A percentile compares a stretch with the other conserved stretches of the same genome.
phyloP scores from a whole-genome alignment of 2,797 vertebrate species.

The Cheirogaleus major region DNA sequence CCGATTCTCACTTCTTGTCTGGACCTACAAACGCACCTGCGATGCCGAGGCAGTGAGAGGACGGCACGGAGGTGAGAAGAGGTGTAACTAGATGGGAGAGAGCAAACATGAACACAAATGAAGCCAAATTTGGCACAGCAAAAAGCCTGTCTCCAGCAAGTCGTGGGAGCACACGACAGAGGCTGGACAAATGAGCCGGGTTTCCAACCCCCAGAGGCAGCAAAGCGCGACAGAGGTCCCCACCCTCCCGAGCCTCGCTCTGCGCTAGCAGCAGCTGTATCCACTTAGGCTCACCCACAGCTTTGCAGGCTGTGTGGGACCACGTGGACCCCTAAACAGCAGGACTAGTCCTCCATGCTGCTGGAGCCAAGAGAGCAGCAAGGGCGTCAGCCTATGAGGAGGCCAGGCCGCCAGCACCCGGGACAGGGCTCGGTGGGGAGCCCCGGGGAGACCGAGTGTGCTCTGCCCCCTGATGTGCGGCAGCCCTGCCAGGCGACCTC shows the following conservation, averaged over 20 bases:
- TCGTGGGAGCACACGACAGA: accelerated
- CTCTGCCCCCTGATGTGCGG: background rate
- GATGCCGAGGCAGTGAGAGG: too few species aligned
- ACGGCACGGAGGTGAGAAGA: accelerated
- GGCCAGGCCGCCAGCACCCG: accelerated
- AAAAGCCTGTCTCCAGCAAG: accelerated
- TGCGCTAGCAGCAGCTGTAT: accelerated
- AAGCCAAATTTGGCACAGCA: too few species aligned
- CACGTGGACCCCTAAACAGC: background rate
- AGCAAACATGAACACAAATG: background rate
- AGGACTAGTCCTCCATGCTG: background rate
- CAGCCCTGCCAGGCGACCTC: too few species aligned
- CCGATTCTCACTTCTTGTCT: background rate
- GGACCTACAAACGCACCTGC: accelerated
- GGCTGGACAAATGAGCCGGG: background rate
- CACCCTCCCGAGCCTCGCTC: background rate
- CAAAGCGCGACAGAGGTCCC: accelerated
- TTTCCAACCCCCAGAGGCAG: background rate
- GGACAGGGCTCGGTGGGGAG: background rate
- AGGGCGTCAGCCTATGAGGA: background rate
- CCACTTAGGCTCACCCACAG: background rate
- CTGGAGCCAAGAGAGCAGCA: background rate
- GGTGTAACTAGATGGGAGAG: accelerated
- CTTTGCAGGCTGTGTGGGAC: accelerated
- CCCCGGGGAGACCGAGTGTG: background rate